Base-by-base conservation (phyloP, 2,888 invertebrate species). In the Ecdyonurus torrentis region DNA sequence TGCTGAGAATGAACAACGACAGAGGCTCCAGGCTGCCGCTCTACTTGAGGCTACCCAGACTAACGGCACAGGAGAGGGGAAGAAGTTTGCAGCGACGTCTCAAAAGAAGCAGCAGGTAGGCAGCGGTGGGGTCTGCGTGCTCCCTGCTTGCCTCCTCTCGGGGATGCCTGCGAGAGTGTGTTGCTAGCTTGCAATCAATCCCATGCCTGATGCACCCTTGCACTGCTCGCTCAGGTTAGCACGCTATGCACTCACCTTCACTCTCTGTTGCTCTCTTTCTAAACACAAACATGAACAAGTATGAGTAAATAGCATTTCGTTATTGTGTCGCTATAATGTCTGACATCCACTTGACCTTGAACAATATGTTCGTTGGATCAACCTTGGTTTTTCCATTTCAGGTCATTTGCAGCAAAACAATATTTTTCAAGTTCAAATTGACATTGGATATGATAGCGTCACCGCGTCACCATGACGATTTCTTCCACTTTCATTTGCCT, bases 91-190 rank as follows among this genome's bases (percentile, higher is more conserved):
- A 69, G 90, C 89, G 78, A 77, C 89, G 62, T 86, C 86, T 78
- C 89, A 90, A 78, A 91, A 91, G 78, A 90, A 90, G 76, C 91
- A 91, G 79, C 92, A 92, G 89, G 91, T 91, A 81, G 73, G 77
- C 71, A 65, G 19, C 58, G 22, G n/a, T 5, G 59, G n/a, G n/a
- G 59, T 59, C n/a, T 25, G 59, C n/a, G 25, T 59, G 59, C 59
- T 59, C 19, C 59, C 25, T 59, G 18, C 59, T 7, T 24, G 59
- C 59, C 25, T 59, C 67, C 25, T 68, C 67, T 63, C 66, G 65
- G 61, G 66, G 67, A 64, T 69, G 68, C 65, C 67, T 69, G 65
- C 24, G 20, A 7, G 2, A 61, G 22, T 25, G 50, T 52, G 61
- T 52, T 61, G 37, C 50, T 61, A 61, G 52, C 52, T 3, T 2